Conservation (phyloP, 2,888 invertebrate genomes). For the Sarcophaga caerulescens region DNA sequence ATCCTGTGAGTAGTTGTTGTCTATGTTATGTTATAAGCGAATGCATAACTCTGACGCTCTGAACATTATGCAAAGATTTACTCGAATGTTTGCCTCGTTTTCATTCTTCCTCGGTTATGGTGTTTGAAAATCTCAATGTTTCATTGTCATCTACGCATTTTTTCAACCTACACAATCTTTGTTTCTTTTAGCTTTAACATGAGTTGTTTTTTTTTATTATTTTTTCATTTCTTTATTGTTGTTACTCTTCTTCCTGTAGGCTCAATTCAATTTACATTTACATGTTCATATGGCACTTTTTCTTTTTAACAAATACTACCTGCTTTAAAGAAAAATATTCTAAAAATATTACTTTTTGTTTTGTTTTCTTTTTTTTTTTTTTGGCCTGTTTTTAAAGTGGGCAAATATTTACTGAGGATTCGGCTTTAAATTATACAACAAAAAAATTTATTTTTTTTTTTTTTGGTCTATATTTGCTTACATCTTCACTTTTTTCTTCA, state of each 20-base stretch:
- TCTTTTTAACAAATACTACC: slow-evolving; percentile 5
- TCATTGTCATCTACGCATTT: slow-evolving; percentile 64
- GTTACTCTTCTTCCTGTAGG: slow-evolving; percentile 34
- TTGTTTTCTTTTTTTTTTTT: neutral
- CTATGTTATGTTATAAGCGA: neutral
- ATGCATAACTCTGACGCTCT: neutral
- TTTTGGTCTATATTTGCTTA: neutral
- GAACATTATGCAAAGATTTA: neutral
- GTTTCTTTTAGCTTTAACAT: slow-evolving; percentile 6
- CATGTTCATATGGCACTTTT: neutral
- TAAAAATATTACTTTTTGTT: neutral
- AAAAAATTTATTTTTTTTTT: neutral
- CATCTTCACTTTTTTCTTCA: neutral
- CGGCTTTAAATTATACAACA: slow-evolving; percentile 34
- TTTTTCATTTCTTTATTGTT: neutral
- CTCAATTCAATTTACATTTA: slow-evolving; percentile 46
- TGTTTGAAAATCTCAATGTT: slow-evolving; percentile 23
- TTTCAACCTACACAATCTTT: slow-evolving; percentile 57
- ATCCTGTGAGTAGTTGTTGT: slow-evolving; percentile 23
- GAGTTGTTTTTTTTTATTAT: neutral
- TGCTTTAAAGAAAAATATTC: neutral
- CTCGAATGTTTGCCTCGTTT: too few species aligned
- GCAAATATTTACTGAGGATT: slow-evolving; percentile 52
- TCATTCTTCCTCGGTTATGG: neutral
- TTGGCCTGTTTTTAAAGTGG: neutral